Base-by-base conservation (phyloP, 92 coral and sea anemone species). In the Porites cylindrica region DNA sequence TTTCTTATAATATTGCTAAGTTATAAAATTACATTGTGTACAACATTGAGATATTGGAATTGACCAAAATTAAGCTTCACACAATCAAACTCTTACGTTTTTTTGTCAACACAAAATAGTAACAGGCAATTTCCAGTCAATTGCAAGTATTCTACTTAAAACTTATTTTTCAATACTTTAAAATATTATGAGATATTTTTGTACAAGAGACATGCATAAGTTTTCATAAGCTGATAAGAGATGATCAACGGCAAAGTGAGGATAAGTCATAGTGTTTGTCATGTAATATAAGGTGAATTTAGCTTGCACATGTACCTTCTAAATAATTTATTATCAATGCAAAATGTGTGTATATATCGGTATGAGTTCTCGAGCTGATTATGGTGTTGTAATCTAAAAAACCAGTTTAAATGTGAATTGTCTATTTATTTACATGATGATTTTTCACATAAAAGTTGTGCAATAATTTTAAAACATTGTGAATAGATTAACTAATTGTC, bases 221-320 rank as follows among this genome's bases (percentile, higher is more conserved):
- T 52, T 52, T 10, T 51, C 18, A 8, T 38, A 63, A 11, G 72
- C 82, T 18, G 43, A 78, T 51, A 79, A 66, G 51, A 56, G 68
- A 50, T 79, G 68, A 50, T 79, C 47, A 66, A 51, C 58, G 6
- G 83, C 63, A 43, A 51, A 66, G 83, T 79, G 83, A 79, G 74
- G 74, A 13, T 51, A 38, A 52, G 84, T 79, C 83, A 23, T 54
- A 76, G 13, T 18, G 0, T 66, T 29, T 78, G 47, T 79, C 47
- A 24, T 65, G 62, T 66, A 66, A 21, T 66, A 29, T 26, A 9
- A 51, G 32, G 18, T 21, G 50, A 2, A 26, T 14, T 19, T 51
- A 61, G 4, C 17, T 7, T 69, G 54, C 56, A 52, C 18, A 69
- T 8, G 1, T 7, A 70, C 16, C 18, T 1, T 82, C 5, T 10